A percentile compares a stretch with the other conserved stretches of the same genome.
phyloP scores from a whole-genome alignment of 35 echinoderm and acorn worm species.

The Chiridota heheva region DNA sequence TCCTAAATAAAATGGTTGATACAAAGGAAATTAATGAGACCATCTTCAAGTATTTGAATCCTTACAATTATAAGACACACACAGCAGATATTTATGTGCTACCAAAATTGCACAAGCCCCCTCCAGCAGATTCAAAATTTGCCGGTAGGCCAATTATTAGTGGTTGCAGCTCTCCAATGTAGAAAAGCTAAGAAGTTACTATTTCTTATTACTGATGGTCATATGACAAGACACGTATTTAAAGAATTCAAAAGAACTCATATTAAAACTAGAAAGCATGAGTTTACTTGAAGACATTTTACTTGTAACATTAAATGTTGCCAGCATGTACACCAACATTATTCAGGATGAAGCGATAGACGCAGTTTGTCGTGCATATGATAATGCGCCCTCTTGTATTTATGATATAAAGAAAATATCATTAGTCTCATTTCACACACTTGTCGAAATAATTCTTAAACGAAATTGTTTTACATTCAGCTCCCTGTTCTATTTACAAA shows the following conservation, averaged over 20 bases:
- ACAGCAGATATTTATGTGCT: constrained; percentile 24
- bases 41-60: constrained; percentile 3
- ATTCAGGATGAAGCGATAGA: background rate
- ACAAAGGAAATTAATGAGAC: background rate
- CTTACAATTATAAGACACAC: background rate
- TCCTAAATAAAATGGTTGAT: too few relatives aligned
- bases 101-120: constrained; percentile 13
- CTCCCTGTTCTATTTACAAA: too few relatives aligned
- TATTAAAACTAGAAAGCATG: background rate
- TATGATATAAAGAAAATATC: too few relatives aligned
- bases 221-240: background rate
- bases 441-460: too few relatives aligned
- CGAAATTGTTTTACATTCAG: too few relatives aligned
- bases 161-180: background rate
- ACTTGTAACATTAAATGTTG: background rate
- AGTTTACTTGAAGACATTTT: background rate
- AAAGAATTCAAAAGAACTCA: constrained; percentile 2
- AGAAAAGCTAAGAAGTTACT: constrained; percentile 16
- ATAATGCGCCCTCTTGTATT: too few relatives aligned
- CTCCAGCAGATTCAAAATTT: constrained; percentile 29
- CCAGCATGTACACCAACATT: constrained; percentile 11
- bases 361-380: too few relatives aligned
- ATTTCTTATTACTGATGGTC: constrained; percentile 9
- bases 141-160: constrained; percentile 20
- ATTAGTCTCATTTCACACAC: too few relatives aligned